Conservation (phyloP, 2,113 vertebrate species). For the Vulpes lagopus region DNA sequence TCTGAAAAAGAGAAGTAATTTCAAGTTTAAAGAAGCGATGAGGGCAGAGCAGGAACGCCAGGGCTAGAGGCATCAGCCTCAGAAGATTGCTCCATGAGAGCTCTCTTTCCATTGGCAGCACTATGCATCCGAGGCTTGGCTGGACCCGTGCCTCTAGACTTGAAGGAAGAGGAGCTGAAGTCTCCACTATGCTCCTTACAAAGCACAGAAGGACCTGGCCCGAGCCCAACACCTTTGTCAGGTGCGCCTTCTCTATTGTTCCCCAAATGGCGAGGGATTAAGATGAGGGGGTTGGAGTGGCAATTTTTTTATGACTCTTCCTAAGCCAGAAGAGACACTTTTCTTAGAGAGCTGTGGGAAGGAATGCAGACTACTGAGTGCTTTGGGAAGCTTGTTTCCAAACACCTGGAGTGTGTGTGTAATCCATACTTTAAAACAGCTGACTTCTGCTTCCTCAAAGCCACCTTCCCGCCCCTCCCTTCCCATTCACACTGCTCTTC, state of each 20-base stretch:
- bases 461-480: not conserved
- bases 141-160: not conserved
- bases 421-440: conserved; percentile 66
- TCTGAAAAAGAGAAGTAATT: not conserved
- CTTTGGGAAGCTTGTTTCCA: not conserved
- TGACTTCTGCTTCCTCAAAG: conserved; percentile 68
- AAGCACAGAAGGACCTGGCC: not conserved
- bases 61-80: not conserved
- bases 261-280: conserved; percentile 22
- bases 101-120: not conserved
- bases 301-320: conserved; percentile 68
- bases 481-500: not conserved
- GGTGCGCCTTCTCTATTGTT: conserved; percentile 35
- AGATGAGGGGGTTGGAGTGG: not conserved
- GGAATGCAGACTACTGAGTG: conserved; percentile 42
- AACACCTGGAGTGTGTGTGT: conserved; percentile 54
- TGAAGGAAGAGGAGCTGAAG: not conserved
- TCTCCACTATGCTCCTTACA: not conserved
- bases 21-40: not conserved
- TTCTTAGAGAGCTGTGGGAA: conserved; percentile 55
- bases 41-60: not conserved
- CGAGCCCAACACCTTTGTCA: not conserved
- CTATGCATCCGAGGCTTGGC: not conserved
- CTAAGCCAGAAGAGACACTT: conserved; percentile 61
- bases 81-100: not conserved